Conservation (phyloP, 2,797 vertebrate species). For the Manis pentadactyla region DNA sequence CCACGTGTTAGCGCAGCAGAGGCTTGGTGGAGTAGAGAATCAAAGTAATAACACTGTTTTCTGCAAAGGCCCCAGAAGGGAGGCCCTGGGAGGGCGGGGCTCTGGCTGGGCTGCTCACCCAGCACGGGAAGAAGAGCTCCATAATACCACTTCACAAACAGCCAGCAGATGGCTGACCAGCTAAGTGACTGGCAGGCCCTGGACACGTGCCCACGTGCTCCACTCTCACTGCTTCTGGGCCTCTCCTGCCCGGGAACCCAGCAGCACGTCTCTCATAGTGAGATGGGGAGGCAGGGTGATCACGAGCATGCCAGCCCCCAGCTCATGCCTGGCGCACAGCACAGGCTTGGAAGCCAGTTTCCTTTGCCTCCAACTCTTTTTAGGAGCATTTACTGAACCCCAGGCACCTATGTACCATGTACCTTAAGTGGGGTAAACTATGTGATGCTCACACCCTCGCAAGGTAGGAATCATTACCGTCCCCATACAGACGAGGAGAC, state of each 20-base stretch:
- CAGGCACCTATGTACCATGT: accelerated
- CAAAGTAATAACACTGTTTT: accelerated
- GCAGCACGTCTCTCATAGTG: background rate
- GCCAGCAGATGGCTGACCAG: accelerated
- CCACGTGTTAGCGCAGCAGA: background rate
- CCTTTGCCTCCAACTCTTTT: background rate
- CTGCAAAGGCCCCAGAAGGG: background rate
- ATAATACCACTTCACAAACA: accelerated
- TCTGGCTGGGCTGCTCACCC: accelerated
- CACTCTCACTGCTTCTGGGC: background rate
- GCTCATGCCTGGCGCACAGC: accelerated
- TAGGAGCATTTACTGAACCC: background rate
- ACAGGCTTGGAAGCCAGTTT: accelerated
- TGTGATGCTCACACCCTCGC: too few relatives aligned
- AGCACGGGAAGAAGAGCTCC: background rate
- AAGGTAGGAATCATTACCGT: background rate
- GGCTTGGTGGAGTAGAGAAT: background rate
- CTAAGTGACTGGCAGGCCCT: background rate
- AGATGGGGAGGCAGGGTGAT: background rate
- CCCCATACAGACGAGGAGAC: background rate
- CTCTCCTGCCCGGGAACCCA: too few relatives aligned
- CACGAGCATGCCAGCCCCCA: accelerated
- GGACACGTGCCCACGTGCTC: accelerated
- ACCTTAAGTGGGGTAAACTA: accelerated
- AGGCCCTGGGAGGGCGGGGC: background rate